These are phyloP conservation scores for Alouatta palliata DNA, from an alignment of 2,113 vertebrate genomes.

Conservation along the genomic window DNA sequence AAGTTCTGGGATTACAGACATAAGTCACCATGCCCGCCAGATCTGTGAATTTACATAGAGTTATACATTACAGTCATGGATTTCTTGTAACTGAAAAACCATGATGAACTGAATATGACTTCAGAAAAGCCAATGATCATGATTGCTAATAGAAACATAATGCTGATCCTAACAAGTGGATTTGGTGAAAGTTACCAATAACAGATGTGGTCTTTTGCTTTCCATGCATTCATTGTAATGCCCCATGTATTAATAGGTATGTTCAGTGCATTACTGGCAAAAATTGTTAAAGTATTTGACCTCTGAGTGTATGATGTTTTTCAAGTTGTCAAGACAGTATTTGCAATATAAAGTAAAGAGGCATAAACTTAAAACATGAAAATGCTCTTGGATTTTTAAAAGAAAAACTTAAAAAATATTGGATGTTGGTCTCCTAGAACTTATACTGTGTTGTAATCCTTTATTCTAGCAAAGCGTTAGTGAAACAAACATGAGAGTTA, in stretches of 20 bases:
- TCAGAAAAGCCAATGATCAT: not conserved
- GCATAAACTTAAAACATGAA: not conserved
- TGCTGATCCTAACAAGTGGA: not conserved
- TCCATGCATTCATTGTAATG: not conserved
- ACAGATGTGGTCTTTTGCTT: not conserved
- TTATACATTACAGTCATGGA: not conserved
- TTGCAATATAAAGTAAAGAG: not conserved
- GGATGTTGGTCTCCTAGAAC: not conserved
- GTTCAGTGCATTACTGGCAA: not conserved
- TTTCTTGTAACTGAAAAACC: not conserved
- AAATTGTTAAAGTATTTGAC: not conserved
- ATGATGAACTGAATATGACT: not conserved
- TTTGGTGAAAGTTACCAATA: not conserved
- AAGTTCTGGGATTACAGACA: too few species aligned
- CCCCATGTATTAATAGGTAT: not conserved
- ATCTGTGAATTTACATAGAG: not conserved
- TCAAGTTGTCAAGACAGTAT: not conserved
- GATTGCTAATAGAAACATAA: not conserved
- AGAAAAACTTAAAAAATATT: not conserved
- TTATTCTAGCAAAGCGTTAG: conserved; percentile 74
- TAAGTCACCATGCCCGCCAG: too few species aligned
- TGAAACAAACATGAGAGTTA: conserved; percentile 64
- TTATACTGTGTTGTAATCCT: conserved; percentile 69
- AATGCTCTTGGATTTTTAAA: not conserved
- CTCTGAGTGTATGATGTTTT: not conserved